phyloP scores from a whole-genome alignment of 2,113 vertebrate species.

The Trochalopteron elliotii region DNA sequence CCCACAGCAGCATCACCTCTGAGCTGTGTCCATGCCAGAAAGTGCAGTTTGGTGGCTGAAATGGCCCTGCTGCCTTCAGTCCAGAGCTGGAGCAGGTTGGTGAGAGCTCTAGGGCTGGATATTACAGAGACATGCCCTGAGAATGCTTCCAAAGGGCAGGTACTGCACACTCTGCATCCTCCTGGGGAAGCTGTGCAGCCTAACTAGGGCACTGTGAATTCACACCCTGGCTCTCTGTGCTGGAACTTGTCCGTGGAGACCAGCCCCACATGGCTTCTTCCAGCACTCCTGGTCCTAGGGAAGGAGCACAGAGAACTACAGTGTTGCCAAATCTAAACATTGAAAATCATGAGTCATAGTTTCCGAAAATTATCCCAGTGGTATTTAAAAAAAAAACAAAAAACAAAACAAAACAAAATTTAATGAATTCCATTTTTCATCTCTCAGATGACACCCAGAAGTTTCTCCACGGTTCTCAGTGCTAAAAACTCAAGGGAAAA shows the following conservation, averaged over 20 bases:
- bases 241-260: background rate
- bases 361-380: conserved; percentile 43
- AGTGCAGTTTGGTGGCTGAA: background rate
- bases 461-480: background rate
- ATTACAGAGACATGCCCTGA: background rate
- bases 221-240: conserved; percentile 25
- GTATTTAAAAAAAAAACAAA: background rate
- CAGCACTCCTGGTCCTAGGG: background rate
- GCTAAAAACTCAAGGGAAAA: conserved; percentile 4
- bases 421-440: background rate
- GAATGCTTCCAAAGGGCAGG: background rate
- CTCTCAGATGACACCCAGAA: conserved; percentile 17
- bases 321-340: background rate
- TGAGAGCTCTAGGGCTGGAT: background rate
- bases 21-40: background rate
- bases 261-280: background rate
- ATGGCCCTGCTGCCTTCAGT: background rate
- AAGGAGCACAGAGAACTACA: background rate
- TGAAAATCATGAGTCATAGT: conserved; percentile 41
- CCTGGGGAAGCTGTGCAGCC: background rate
- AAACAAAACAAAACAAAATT: background rate
- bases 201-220: background rate
- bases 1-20: rapidly evolving
- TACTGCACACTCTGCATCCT: background rate
- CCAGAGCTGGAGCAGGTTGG: background rate